Conservation (phyloP, 2,113 vertebrate species). For the Ibidorhyncha struthersii region DNA sequence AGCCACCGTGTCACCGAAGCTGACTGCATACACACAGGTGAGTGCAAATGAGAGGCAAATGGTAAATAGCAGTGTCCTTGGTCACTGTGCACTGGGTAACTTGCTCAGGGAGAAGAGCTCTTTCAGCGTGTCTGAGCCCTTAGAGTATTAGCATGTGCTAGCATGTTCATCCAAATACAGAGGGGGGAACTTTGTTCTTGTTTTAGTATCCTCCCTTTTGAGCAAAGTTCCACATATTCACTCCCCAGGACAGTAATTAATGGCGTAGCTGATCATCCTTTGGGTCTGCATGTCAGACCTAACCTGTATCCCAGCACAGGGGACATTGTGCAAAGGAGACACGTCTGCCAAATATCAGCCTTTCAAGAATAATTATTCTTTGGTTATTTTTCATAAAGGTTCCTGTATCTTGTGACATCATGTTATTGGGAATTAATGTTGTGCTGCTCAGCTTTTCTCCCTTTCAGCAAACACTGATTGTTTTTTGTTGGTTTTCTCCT, state of each 20-base stretch:
- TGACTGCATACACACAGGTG: neutral
- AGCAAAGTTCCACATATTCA: neutral
- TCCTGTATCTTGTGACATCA: neutral
- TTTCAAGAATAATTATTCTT: neutral
- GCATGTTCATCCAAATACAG: neutral
- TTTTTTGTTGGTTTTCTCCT: conserved; percentile 16
- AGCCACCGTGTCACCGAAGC: fast-evolving
- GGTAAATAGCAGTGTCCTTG: neutral
- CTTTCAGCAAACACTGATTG: conserved; percentile 19
- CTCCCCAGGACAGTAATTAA: neutral
- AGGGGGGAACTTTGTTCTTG: neutral
- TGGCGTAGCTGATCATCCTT: neutral
- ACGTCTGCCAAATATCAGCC: neutral
- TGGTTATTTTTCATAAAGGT: neutral
- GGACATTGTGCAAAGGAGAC: neutral
- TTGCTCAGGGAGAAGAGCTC: neutral
- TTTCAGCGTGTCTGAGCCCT: neutral
- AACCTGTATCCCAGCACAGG: fast-evolving
- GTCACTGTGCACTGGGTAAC: fast-evolving
- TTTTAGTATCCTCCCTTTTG: neutral
- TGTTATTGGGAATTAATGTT: conserved; percentile 11
- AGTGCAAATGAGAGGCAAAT: neutral
- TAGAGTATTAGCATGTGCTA: neutral
- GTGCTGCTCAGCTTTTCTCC: neutral
- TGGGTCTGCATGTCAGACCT: neutral